Conservation (phyloP, 1,140 invertebrate species). For the Macrobrachium rosenbergii region DNA sequence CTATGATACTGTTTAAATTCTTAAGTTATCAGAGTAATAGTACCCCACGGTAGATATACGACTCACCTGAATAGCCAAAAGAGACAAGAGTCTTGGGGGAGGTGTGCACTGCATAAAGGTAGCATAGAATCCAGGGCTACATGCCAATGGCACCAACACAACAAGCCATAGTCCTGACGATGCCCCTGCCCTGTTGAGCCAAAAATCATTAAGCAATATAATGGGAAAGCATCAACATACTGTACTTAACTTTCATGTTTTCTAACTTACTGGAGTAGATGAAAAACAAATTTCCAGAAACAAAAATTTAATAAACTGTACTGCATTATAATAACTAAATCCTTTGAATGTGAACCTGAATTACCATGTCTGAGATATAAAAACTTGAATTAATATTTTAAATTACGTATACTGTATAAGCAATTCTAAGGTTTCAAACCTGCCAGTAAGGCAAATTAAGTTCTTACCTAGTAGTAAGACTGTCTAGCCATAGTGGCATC, state of each 20-base stretch:
- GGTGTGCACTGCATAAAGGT: constrained; percentile 28
- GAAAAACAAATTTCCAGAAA: neutral
- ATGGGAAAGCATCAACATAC: neutral
- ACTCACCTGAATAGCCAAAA: constrained; percentile 43
- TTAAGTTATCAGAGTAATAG: neutral
- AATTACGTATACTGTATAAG: too few species aligned
- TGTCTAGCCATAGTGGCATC: too few species aligned
- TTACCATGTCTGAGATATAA: too few species aligned
- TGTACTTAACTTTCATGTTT: too few species aligned
- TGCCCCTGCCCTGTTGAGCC: constrained; percentile 25
- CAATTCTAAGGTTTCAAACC: too few species aligned
- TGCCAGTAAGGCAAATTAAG: too few species aligned
- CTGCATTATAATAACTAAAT: too few species aligned
- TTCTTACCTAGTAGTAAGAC: too few species aligned
- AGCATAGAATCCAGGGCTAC: constrained; percentile 32
- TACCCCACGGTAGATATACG: neutral
- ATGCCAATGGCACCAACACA: constrained; percentile 46
- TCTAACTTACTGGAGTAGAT: too few species aligned
- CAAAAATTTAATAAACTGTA: too few species aligned
- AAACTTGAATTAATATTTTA: too few species aligned
- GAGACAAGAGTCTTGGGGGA: constrained; percentile 21
- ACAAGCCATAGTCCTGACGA: constrained; percentile 47
- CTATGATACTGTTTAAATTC: neutral
- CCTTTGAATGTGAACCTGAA: too few species aligned
- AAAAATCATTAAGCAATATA: neutral